Evolutionary conservation across 2,113 vertebrate species (phyloP).

Genomic region (Parotia lawesii): DNA sequence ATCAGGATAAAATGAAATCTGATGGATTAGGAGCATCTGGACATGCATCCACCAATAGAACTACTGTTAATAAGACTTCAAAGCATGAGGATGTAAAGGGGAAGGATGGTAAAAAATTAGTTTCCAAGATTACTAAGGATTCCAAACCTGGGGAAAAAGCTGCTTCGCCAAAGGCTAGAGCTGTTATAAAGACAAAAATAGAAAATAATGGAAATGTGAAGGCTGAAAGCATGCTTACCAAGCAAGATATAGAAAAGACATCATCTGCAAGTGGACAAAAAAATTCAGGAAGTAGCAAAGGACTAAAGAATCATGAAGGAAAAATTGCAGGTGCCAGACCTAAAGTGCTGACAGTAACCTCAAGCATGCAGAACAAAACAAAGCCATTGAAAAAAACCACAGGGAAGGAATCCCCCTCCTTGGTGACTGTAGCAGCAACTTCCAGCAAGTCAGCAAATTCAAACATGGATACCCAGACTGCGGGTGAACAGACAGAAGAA

Average conservation of each 20-base stretch:
- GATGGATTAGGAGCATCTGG: constrained; percentile 85
- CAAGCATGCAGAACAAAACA: constrained; percentile 66
- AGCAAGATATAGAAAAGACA: constrained; percentile 67
- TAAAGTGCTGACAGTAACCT: constrained; percentile 75
- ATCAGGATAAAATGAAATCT: constrained; percentile 90
- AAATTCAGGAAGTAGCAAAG: constrained; percentile 70
- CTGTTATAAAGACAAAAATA: constrained; percentile 71
- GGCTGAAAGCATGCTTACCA: constrained; percentile 61
- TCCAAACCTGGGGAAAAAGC: constrained; percentile 75
- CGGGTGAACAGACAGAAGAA: constrained; percentile 43
- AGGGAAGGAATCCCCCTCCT: constrained; percentile 70
- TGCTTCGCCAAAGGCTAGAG: constrained; percentile 78
- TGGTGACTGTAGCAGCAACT: background rate
- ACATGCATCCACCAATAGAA: constrained; percentile 72
- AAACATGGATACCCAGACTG: constrained; percentile 42
- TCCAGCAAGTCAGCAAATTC: constrained; percentile 60
- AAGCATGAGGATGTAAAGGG: constrained; percentile 79
- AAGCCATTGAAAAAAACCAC: constrained; percentile 74
- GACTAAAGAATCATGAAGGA: constrained; percentile 74
- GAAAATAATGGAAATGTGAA: constrained; percentile 77
- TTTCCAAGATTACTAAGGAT: constrained; percentile 71
- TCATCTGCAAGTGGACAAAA: constrained; percentile 70
- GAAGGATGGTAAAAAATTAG: constrained; percentile 76
- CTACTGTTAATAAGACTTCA: constrained; percentile 72
- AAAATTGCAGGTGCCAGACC: constrained; percentile 82